Evolutionary conservation across 2,797 vertebrate genomes (phyloP).

Genomic region (Pitangus sulphuratus): DNA sequence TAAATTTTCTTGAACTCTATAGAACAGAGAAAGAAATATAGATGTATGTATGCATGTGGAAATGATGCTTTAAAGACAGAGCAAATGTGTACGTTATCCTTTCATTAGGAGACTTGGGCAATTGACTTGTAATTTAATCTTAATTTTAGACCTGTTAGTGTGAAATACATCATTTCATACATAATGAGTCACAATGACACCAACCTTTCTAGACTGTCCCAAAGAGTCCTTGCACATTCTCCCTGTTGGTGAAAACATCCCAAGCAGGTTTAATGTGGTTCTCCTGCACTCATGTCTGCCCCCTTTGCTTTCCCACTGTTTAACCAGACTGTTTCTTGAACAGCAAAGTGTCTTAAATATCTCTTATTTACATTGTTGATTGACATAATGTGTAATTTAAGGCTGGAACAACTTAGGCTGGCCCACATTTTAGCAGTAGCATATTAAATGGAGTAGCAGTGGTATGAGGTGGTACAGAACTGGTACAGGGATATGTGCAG

Average conservation of each 20-base stretch:
- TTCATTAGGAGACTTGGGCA: not conserved
- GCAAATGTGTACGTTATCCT: not conserved
- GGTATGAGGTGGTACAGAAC: accelerated
- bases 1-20: not conserved
- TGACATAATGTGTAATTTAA: not conserved
- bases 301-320: not conserved
- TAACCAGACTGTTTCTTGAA: not conserved
- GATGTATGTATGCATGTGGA: not conserved
- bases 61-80: not conserved
- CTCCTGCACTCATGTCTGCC: not conserved
- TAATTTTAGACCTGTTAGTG: not conserved
- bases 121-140: not conserved
- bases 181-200: not conserved
- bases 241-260: not conserved
- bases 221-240: not conserved
- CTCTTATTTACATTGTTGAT: not conserved
- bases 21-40: not conserved
- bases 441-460: accelerated
- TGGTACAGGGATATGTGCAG: not conserved
- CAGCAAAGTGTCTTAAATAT: not conserved
- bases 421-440: accelerated
- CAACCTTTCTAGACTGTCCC: not conserved
- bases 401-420: not conserved
- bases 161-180: not conserved
- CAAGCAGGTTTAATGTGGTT: not conserved